Evolutionary conservation across 2,888 invertebrate genomes (phyloP).

Genomic region (Scaptomyza reducta): DNA sequence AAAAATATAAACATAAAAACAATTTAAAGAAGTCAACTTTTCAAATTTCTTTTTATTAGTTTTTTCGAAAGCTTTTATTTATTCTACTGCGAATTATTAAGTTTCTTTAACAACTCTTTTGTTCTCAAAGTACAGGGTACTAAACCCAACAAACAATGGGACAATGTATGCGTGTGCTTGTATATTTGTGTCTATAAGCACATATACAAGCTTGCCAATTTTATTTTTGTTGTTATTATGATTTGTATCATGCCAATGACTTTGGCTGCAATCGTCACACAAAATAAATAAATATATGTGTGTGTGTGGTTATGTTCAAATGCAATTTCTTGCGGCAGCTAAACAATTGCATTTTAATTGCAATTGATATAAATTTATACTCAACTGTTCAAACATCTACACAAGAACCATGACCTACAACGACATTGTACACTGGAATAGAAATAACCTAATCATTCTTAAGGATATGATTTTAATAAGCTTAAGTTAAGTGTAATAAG

Average conservation of each 20-base stretch:
- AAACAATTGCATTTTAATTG: slow-evolving; percentile 44
- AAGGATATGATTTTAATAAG: background rate
- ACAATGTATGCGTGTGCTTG: background rate
- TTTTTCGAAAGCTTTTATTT: too few relatives aligned
- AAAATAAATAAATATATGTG: slow-evolving; percentile 39
- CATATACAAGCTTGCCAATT: background rate
- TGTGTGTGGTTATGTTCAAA: background rate
- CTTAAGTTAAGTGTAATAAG: too few relatives aligned
- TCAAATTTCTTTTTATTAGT: too few relatives aligned
- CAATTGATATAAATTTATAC: slow-evolving; percentile 30
- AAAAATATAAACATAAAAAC: background rate
- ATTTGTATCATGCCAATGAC: slow-evolving; percentile 34
- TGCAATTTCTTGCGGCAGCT: slow-evolving; percentile 28
- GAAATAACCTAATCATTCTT: background rate
- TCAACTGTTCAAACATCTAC: slow-evolving; percentile 8
- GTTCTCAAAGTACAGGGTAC: background rate
- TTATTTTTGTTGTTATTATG: slow-evolving; percentile 24
- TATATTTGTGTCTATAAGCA: slow-evolving; percentile 6
- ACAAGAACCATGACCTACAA: background rate
- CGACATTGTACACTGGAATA: background rate
- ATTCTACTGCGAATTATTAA: background rate
- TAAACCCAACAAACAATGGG: slow-evolving; percentile 1
- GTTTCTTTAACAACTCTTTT: background rate
- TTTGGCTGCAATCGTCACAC: slow-evolving; percentile 12
- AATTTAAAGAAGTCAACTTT: too few relatives aligned